phyloP scores from a whole-genome alignment of 35 echinoderm and acorn worm species.

The Apostichopus parvimensis region DNA sequence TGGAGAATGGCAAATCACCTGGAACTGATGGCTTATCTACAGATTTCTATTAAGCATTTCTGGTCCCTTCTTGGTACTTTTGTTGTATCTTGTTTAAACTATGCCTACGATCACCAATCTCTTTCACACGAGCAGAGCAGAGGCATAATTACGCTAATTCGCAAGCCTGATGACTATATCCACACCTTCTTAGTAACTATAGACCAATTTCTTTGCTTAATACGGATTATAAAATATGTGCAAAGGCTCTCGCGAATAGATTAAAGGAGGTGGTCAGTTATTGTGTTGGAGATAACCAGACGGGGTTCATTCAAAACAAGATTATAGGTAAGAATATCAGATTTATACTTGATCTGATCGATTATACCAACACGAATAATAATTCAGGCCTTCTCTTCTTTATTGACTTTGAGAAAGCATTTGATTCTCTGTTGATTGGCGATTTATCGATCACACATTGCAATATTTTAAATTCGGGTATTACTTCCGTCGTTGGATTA shows the following conservation, averaged over 20 bases:
- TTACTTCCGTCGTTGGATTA: background rate
- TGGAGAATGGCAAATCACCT: background rate
- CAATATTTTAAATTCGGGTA: background rate
- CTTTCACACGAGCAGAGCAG: background rate
- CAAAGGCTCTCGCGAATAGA: background rate
- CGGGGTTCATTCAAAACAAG: too few relatives aligned
- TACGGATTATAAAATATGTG: background rate
- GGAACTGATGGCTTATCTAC: background rate
- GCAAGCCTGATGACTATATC: background rate
- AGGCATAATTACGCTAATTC: conserved; percentile 14
- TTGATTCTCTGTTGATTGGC: background rate
- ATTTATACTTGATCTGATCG: too few relatives aligned
- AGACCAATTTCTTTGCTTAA: background rate
- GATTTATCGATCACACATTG: background rate
- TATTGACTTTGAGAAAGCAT: background rate
- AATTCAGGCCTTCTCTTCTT: too few relatives aligned
- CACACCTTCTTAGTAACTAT: background rate
- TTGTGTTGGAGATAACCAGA: background rate
- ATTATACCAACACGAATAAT: too few relatives aligned
- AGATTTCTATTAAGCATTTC: background rate
- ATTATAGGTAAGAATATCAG: too few relatives aligned
- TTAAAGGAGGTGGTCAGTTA: background rate
- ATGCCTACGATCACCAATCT: background rate
- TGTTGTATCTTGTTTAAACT: background rate
- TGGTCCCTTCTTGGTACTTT: background rate